These are phyloP conservation scores for Venturia canescens DNA, from an alignment of 1,140 invertebrate species.

Conservation along the genomic window DNA sequence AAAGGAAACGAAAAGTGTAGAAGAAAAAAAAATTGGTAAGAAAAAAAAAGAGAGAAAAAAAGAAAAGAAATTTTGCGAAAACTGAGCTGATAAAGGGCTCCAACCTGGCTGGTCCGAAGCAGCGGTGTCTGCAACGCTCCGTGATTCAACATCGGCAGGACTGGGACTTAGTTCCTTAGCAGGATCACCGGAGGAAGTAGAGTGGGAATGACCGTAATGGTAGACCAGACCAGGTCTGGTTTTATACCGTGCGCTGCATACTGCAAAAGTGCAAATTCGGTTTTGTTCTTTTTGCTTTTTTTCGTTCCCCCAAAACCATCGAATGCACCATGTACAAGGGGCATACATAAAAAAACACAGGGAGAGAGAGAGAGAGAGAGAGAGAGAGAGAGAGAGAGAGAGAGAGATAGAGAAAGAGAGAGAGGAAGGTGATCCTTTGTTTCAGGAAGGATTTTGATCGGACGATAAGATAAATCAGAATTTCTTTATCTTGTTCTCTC, in stretches of 20 bases:
- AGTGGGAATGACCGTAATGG: slow-evolving; percentile 97
- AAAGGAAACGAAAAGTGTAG: slow-evolving; percentile 50
- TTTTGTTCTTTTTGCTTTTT: slow-evolving; percentile 54
- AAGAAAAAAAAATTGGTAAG: slow-evolving; percentile 51
- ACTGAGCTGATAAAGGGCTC: slow-evolving; percentile 76
- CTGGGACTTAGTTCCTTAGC: slow-evolving; percentile 78
- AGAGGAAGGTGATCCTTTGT: slow-evolving; percentile 5
- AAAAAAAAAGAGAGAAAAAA: slow-evolving; percentile 32
- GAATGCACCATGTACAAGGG: slow-evolving; percentile 73
- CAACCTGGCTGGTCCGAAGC: slow-evolving; percentile 77
- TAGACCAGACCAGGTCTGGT: slow-evolving; percentile 97
- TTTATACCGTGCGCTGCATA: slow-evolving; percentile 98
- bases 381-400: slow-evolving; percentile 51
- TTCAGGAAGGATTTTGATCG: neutral
- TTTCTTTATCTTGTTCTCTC: neutral
- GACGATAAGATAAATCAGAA: neutral
- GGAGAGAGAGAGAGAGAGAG: slow-evolving; percentile 19
- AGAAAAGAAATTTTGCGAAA: slow-evolving; percentile 63
- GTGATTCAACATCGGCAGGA: slow-evolving; percentile 77
- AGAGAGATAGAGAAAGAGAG: too few species aligned
- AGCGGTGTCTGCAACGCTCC: slow-evolving; percentile 76
- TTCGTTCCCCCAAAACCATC: slow-evolving; percentile 74
- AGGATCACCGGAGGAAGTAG: slow-evolving; percentile 78
- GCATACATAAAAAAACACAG: slow-evolving; percentile 56
- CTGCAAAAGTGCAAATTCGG: slow-evolving; percentile 83